phyloP scores from a whole-genome alignment of 2,888 invertebrate genomes.

The Cephus pulcher region DNA sequence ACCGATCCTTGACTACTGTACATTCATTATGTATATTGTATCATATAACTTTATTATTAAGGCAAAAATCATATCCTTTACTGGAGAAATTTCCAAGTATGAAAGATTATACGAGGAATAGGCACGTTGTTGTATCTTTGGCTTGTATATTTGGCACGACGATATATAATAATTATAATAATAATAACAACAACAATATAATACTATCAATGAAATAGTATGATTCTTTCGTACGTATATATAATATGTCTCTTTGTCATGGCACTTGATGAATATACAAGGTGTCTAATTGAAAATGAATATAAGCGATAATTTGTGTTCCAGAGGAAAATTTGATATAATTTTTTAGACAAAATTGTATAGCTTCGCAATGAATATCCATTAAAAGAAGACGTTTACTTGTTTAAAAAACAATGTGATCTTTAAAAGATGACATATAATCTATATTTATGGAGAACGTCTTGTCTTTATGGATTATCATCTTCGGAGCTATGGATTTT shows the following conservation, averaged over 20 bases:
- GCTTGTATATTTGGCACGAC: conserved; percentile 58
- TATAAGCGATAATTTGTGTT: not conserved
- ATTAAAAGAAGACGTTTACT: not conserved
- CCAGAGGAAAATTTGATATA: not conserved
- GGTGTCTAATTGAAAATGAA: not conserved
- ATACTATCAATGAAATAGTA: conserved; percentile 12
- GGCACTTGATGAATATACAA: conserved; percentile 23
- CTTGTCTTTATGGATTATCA: not conserved
- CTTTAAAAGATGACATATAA: not conserved
- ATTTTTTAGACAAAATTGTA: not conserved
- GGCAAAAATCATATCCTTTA: conserved; percentile 23
- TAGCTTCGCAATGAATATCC: not conserved
- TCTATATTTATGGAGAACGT: not conserved
- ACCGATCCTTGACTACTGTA: conserved; percentile 64
- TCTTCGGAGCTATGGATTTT: not conserved
- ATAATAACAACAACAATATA: conserved; percentile 15
- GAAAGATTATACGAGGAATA: conserved; percentile 9
- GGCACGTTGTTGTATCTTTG: conserved; percentile 37
- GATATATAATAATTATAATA: conserved; percentile 39
- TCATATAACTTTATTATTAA: conserved; percentile 52
- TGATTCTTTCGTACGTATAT: not conserved
- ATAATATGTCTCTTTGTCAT: conserved; percentile 17
- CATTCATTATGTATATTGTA: conserved; percentile 62
- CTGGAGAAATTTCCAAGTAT: conserved; percentile 19
- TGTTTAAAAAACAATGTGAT: not conserved